Conservation (phyloP, 1,140 invertebrate species). For the Pteromalus puparum region DNA sequence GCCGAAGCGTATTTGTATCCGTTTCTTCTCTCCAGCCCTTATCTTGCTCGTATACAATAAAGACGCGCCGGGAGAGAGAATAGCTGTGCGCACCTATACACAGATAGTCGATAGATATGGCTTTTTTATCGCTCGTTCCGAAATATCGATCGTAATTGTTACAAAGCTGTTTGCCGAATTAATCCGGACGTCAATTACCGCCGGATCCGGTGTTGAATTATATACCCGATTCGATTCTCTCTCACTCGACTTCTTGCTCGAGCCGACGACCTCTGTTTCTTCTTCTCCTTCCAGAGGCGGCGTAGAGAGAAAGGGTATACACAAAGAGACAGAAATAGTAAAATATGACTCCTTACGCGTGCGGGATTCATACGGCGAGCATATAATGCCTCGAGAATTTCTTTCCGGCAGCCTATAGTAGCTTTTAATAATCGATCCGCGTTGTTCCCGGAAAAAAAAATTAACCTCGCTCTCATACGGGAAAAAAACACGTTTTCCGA, state of each 20-base stretch:
- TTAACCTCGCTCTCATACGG: too few relatives aligned
- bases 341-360: background rate
- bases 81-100: too few relatives aligned
- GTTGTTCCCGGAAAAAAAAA: background rate
- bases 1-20: background rate
- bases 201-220: conserved; percentile 28
- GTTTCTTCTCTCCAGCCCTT: background rate
- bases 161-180: conserved; percentile 12
- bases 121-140: background rate
- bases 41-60: background rate
- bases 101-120: background rate
- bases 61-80: background rate
- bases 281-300: background rate
- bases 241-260: background rate
- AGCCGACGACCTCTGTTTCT: conserved; percentile 21
- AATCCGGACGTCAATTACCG: conserved; percentile 31
- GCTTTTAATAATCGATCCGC: background rate
- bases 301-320: background rate
- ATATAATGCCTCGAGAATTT: background rate
- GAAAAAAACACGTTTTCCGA: too few relatives aligned
- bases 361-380: background rate
- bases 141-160: background rate
- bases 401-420: background rate
- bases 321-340: conserved; percentile 28
- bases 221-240: conserved; percentile 42